Evolutionary conservation across 2,797 vertebrate species (phyloP).

Genomic region (Eupleurogrammus muticus): DNA sequence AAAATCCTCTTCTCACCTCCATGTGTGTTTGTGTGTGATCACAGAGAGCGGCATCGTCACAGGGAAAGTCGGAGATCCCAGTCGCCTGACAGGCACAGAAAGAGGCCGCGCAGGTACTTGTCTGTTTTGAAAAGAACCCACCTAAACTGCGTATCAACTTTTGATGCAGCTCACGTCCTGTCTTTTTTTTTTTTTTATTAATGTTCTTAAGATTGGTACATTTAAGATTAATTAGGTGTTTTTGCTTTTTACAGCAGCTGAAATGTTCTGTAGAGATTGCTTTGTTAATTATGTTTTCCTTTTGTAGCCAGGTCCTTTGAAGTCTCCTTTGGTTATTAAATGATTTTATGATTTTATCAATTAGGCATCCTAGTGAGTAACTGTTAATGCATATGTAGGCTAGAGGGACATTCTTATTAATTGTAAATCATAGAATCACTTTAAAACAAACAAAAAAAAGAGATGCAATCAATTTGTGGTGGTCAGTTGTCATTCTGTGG

Average conservation of each 20-base stretch:
- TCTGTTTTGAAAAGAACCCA: neutral
- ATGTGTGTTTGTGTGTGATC: slow-evolving; percentile 10
- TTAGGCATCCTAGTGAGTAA: neutral
- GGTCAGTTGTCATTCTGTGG: no score
- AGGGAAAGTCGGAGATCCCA: slow-evolving; percentile 90
- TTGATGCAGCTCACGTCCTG: neutral
- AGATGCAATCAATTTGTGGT: no score
- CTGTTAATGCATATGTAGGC: no score
- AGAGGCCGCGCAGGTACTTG: slow-evolving; percentile 88
- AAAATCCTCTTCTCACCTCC: accelerated
- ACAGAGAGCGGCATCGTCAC: slow-evolving; percentile 91
- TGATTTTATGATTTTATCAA: neutral
- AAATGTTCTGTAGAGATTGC: neutral
- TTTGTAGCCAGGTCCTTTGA: neutral
- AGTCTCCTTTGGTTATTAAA: neutral
- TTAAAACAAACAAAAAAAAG: no score
- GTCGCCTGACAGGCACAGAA: slow-evolving; percentile 90
- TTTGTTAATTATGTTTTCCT: no score
- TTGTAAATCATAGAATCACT: no score
- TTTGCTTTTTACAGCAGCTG: neutral
- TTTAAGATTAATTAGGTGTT: neutral
- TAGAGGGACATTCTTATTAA: no score
- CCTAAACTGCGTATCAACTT: neutral
- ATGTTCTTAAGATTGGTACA: neutral
- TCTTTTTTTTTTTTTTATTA: neutral